Conservation (phyloP, 2,113 vertebrate genomes). For the Alaudala cheleensis region DNA sequence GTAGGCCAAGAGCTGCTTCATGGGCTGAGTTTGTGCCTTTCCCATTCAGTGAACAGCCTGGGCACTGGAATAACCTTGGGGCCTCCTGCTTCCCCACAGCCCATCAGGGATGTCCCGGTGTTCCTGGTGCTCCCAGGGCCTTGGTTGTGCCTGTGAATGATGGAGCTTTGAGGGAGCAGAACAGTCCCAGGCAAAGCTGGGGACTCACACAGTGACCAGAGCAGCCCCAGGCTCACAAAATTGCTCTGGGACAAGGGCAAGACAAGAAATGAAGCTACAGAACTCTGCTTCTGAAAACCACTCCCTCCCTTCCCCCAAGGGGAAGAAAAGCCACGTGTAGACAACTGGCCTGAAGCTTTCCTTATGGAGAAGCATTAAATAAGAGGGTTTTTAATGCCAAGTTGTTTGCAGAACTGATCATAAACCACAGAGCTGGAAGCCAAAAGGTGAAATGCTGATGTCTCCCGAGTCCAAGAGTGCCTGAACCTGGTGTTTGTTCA, state of each 20-base stretch:
- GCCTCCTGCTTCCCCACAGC: background rate
- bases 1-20: background rate
- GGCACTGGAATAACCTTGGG: background rate
- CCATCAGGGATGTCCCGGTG: background rate
- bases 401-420: background rate
- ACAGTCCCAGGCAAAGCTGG: background rate
- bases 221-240: background rate
- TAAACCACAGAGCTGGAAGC: background rate
- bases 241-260: background rate
- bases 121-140: background rate
- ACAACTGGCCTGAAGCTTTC: background rate
- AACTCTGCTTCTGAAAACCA: background rate
- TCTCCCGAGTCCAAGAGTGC: background rate
- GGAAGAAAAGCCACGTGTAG: background rate
- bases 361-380: background rate
- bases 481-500: background rate
- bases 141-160: background rate
- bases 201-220: rapidly evolving
- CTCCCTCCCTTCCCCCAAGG: background rate
- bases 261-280: background rate
- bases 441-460: background rate
- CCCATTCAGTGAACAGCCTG: background rate
- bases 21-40: background rate
- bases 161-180: background rate
- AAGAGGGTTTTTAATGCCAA: background rate